Percentiles rank a stretch among this genome's conserved stretches.
phyloP scores from a whole-genome alignment of 2,888 invertebrate species.

The Brachyopa scutellaris region DNA sequence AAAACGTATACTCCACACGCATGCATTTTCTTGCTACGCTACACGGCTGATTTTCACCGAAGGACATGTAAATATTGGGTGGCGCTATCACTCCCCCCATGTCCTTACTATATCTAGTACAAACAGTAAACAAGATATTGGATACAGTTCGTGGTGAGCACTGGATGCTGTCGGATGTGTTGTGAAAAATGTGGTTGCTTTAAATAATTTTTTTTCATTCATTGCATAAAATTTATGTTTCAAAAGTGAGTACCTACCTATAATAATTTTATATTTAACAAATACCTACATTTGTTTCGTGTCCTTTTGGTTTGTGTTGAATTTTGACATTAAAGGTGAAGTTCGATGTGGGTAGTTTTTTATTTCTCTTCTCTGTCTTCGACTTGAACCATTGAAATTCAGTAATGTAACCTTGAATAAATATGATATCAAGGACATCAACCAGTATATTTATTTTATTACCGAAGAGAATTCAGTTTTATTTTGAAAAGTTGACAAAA shows the following conservation, averaged over 20 bases:
- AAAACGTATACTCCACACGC: conserved; percentile 46
- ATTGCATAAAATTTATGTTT: not conserved
- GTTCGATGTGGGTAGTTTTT: not conserved
- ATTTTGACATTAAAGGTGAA: no score
- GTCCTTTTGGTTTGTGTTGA: no score
- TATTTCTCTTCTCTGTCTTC: conserved; percentile 3
- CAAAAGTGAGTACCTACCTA: conserved; percentile 52
- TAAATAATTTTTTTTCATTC: not conserved
- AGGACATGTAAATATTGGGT: conserved; percentile 45
- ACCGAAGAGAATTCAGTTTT: not conserved
- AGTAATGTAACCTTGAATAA: conserved; percentile 40
- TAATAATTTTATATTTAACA: not conserved
- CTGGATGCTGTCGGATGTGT: conserved; percentile 57
- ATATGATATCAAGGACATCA: conserved; percentile 46
- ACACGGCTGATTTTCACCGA: conserved; percentile 5
- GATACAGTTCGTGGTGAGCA: conserved; percentile 57
- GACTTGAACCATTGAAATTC: conserved; percentile 31
- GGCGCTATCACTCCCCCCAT: conserved; percentile 1
- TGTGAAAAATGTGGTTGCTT: conserved; percentile 32
- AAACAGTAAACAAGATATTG: conserved; percentile 30
- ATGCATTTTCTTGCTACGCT: conserved; percentile 11
- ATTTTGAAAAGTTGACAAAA: no score
- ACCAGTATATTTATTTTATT: conserved; percentile 8
- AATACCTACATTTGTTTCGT: not conserved
- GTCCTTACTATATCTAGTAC: conserved; percentile 25